These are phyloP conservation scores for Sebastiscus albofasciatus DNA, from an alignment of 2,797 vertebrate species.

Conservation along the genomic window DNA sequence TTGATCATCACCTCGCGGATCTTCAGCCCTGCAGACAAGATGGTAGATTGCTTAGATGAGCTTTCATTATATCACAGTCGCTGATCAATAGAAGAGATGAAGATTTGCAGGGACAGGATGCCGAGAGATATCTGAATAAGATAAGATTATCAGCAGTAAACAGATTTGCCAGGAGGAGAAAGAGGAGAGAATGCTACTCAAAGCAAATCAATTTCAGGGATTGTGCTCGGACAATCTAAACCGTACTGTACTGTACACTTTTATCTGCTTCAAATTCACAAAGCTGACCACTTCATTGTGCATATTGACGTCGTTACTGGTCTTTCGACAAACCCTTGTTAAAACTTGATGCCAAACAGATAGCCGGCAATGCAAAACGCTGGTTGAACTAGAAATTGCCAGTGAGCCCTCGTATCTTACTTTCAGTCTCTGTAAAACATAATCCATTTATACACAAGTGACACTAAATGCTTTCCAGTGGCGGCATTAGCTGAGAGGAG, in stretches of 20 bases:
- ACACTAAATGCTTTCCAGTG: slow-evolving; percentile 43
- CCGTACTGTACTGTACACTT: background rate
- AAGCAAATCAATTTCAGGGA: slow-evolving; percentile 3
- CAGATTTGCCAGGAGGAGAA: slow-evolving; percentile 45
- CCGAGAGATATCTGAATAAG: slow-evolving; percentile 55
- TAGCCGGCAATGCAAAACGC: background rate
- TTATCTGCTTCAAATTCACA: background rate
- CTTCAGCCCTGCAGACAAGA: slow-evolving; percentile 87
- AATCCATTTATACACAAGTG: slow-evolving; percentile 37
- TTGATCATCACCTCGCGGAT: slow-evolving; percentile 96
- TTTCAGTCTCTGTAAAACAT: slow-evolving; percentile 22
- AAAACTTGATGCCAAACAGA: slow-evolving; percentile 15
- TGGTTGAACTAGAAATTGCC: background rate
- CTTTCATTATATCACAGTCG: slow-evolving; percentile 16
- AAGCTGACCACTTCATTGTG: background rate
- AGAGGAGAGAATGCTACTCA: slow-evolving; percentile 3
- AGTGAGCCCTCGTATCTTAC: slow-evolving; percentile 6
- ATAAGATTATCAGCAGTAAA: slow-evolving; percentile 66
- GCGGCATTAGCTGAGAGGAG: slow-evolving; percentile 26
- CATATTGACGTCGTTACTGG: background rate
- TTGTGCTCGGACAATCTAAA: slow-evolving; percentile 7
- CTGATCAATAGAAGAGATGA: slow-evolving; percentile 39
- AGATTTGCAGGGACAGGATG: slow-evolving; percentile 31
- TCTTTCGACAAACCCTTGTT: slow-evolving; percentile 5
- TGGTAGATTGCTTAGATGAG: slow-evolving; percentile 30